Conservation (phyloP, 2,113 vertebrate genomes). For the Pitta sordida region DNA sequence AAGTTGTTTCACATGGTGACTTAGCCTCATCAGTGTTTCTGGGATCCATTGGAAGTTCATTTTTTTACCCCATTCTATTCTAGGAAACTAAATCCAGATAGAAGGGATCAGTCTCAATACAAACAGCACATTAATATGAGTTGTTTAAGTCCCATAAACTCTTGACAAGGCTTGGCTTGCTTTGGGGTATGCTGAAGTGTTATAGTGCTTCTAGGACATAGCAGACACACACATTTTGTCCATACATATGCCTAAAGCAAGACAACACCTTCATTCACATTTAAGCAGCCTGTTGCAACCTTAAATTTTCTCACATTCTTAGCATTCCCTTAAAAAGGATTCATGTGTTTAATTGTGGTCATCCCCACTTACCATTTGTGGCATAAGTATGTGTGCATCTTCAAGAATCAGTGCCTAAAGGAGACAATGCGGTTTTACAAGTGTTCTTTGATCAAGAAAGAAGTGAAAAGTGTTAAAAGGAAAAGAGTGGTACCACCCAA, state of each 20-base stretch:
- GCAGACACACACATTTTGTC: not conserved
- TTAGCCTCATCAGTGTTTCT: not conserved
- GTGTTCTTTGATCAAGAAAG: not conserved
- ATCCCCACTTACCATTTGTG: not conserved
- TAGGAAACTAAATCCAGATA: not conserved
- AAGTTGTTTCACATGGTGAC: not conserved
- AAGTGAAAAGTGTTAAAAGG: not conserved
- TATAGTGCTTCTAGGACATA: not conserved
- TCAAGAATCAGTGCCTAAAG: not conserved
- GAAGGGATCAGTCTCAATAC: not conserved
- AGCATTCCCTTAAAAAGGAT: not conserved
- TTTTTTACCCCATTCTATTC: not conserved
- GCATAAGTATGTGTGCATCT: not conserved
- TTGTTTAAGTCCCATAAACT: not conserved
- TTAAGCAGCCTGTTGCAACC: not conserved
- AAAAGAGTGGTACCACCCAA: not conserved
- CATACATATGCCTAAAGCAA: not conserved
- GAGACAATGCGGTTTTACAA: accelerated
- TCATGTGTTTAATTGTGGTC: not conserved
- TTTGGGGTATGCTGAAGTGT: not conserved
- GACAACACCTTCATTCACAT: not conserved
- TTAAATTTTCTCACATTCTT: not conserved
- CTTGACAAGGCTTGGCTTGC: not conserved
- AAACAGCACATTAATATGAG: not conserved
- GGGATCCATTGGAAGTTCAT: not conserved